Base-by-base conservation (phyloP, 35 echinoderm and acorn worm genomes). In the Hemicentrotus pulcherrimus region DNA sequence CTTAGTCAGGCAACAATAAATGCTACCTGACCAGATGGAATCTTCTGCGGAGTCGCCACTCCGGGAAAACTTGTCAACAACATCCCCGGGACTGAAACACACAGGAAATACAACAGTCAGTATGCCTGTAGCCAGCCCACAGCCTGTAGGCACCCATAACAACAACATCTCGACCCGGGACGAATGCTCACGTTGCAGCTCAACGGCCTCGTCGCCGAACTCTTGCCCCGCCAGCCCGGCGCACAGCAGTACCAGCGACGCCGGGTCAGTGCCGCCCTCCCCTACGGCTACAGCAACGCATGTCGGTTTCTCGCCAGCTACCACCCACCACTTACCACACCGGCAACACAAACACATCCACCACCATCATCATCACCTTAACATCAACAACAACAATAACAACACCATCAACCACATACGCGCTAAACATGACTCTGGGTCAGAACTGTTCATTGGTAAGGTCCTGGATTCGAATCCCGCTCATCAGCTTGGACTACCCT, bases 111-210 rank as follows among this genome's bases (percentile, higher is more conserved):
- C 32, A 9, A n/a, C 65, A 78, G 19, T 78, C 32, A 16, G 2
- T 41, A 93, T 93, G 91, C n/a, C 91, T 31, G 16, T 58, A 14
- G 91, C 32, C 9, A 93, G 46, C 48, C 91, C 91, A 12, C 15
- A 31, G 13, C 46, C 91, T 5, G 46, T 50, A 18, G 32, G 4
- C 33, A 13, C 15, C 9, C 32, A 90, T 28, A 78, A 78, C 24
- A 78, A 78, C 19, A 78, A 78, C 28, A 90, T 0, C 88, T 47
- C 32, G 31, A 31, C 30, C 46, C 45, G 46, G 30, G 30, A 47
- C 32, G 91, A 93, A 13, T 93, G 91, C 91, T 93, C 91, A 47
- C 91, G 91, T 5, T 93, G 91, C 91, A 93, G 91, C 91, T 93
- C 91, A n/a, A 47, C 91, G 14, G 16, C 47, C 16, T 24, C 45